phyloP scores from a whole-genome alignment of 2,797 vertebrate genomes.

The Ceyx erithaca region DNA sequence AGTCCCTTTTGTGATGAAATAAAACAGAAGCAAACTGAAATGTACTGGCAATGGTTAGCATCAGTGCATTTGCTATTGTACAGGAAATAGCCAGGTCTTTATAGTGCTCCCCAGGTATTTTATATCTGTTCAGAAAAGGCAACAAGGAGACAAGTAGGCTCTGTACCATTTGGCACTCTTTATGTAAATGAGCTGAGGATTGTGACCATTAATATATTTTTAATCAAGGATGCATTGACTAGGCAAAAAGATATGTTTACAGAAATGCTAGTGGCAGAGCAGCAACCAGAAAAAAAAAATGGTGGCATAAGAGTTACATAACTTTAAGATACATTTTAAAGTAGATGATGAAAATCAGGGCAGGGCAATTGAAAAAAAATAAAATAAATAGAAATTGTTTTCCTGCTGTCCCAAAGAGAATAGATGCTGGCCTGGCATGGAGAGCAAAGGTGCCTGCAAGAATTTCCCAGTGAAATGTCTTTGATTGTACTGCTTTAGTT shows the following conservation, averaged over 20 bases:
- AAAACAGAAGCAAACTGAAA: not conserved
- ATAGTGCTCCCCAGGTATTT: not conserved
- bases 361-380: not conserved
- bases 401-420: not conserved
- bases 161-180: not conserved
- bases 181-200: not conserved
- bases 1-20: not conserved
- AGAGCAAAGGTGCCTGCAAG: not conserved
- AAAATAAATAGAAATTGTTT: not conserved
- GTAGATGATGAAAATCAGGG: not conserved
- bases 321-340: not conserved
- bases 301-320: not conserved
- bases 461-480: not conserved
- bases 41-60: not conserved
- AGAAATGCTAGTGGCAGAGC: not conserved
- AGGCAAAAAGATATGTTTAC: conserved; percentile 1
- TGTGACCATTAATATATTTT: conserved; percentile 16
- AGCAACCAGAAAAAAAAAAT: not conserved
- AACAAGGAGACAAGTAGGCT: not conserved
- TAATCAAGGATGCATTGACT: not conserved
- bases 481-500: not conserved
- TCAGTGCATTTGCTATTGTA: not conserved
- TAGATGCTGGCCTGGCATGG: not conserved
- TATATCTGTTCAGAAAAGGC: not conserved
- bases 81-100: not conserved